Conservation (phyloP, 2,797 vertebrate genomes). For the Amblyopsis hoosieri region DNA sequence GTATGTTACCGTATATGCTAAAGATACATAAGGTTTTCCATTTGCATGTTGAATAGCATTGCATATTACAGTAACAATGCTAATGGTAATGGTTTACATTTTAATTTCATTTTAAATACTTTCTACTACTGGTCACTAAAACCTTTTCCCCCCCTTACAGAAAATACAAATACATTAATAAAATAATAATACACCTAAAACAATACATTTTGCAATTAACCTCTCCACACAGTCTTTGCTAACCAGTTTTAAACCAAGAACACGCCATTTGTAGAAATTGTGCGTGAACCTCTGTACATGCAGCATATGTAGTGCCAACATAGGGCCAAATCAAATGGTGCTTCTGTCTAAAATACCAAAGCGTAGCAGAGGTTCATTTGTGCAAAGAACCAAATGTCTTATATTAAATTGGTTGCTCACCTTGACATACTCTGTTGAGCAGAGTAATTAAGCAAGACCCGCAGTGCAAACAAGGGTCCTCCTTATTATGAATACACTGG, state of each 20-base stretch:
- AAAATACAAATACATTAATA: not conserved
- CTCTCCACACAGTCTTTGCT: too few relatives aligned
- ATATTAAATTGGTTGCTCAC: slow-evolving; percentile 71
- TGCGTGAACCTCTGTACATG: slow-evolving; percentile 36
- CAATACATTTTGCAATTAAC: too few relatives aligned
- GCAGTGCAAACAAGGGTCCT: slow-evolving; percentile 72
- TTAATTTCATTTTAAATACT: not conserved
- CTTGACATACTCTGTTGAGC: slow-evolving; percentile 77
- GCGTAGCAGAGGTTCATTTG: slow-evolving; percentile 73
- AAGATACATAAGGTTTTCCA: slow-evolving; percentile 52
- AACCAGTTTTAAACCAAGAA: not conserved
- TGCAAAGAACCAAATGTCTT: slow-evolving; percentile 64
- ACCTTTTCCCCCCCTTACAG: not conserved
- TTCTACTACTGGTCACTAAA: not conserved
- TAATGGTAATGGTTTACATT: not conserved
- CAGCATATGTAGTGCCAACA: slow-evolving; percentile 59
- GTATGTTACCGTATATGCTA: too few relatives aligned
- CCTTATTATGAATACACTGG: slow-evolving; percentile 67
- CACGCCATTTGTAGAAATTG: slow-evolving; percentile 2
- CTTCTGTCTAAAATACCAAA: slow-evolving; percentile 63
- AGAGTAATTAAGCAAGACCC: slow-evolving; percentile 76
- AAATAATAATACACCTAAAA: too few relatives aligned
- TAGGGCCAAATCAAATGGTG: slow-evolving; percentile 69
- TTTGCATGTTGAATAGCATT: slow-evolving; percentile 20
- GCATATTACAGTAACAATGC: not conserved